Evolutionary conservation across 1,140 invertebrate genomes (phyloP), one percentile per base, ranked within the genome.

Genomic region (Lanistes nyassanus): DNA sequence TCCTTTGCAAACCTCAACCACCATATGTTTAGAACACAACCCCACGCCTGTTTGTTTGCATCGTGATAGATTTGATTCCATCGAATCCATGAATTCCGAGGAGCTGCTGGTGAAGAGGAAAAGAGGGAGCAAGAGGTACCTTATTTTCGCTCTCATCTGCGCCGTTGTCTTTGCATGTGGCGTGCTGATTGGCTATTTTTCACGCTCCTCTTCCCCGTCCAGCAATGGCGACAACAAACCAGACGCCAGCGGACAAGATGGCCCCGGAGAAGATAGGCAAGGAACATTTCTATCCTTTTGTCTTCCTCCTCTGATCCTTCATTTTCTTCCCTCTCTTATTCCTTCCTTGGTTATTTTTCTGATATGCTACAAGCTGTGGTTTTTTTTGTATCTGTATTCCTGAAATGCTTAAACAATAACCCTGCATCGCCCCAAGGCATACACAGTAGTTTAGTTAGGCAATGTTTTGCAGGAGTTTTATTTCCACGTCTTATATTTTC

Each of bases 71-170:
- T 78, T 78, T 67, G 77, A 78, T 70, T 75, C 77, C 19, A 78
- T 78, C 9, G 77, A 78, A 29, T 78, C 77, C 0, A 78, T 78
- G 77, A 78, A 78, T 72, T 56, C 58, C 21, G 77, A 75, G 13
- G 73, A 75, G 69, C 55, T 78, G 36, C 58, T 78, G 60, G 77
- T 78, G 36, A 78, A 72, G 60, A 55, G 77, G 62, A 71, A 51
- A 34, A 55, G 68, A 31, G 77, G 77, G 0, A 78, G 42, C 69
- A 78, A 78, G 68, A 68, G 68, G 16, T 71, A 65, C 55, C 47
- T 75, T 3, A 23, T 29, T 23, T 31, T 69, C 29, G 77, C 56
- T 9, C 36, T 75, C 53, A 64, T 75, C 64, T 56, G 67, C 2
- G 73, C 39, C 56, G 4, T 72, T 19, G 75, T 75, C 66, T 78